A percentile compares a stretch with the other conserved stretches of the same genome.
Evolutionary conservation across 1,140 invertebrate genomes (phyloP).

Genomic region (Caenorhabditis brenneri): DNA sequence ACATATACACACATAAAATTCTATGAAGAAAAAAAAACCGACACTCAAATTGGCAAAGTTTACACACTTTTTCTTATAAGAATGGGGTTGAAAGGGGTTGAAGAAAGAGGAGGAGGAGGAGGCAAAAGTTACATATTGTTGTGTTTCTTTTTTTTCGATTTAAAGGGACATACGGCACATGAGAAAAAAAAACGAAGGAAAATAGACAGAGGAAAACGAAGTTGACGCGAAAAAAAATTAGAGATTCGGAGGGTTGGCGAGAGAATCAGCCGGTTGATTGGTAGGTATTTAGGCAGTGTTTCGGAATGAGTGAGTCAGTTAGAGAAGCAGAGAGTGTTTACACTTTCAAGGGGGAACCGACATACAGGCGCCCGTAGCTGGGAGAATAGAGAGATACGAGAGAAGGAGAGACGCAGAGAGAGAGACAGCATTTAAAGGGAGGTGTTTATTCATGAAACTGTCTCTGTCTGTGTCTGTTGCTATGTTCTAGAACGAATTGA

Average conservation of each 20-base stretch:
- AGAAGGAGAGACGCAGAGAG: background rate
- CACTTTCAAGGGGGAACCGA: background rate
- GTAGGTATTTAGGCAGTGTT: background rate
- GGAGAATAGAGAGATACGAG: background rate
- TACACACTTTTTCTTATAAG: conserved; percentile 17
- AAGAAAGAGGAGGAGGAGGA: background rate
- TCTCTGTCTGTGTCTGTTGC: too few species aligned
- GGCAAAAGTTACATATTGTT: background rate
- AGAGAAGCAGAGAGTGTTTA: conserved; percentile 33
- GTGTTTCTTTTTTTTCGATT: background rate
- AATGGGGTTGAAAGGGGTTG: background rate
- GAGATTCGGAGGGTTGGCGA: background rate
- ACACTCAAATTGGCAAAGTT: background rate
- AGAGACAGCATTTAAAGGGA: background rate
- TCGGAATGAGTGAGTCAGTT: background rate
- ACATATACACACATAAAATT: background rate
- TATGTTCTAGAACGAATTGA: too few species aligned
- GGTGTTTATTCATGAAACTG: background rate
- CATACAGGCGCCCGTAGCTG: background rate
- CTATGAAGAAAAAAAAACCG: background rate
- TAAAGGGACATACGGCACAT: background rate
- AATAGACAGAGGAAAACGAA: background rate
- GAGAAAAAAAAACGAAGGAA: too few species aligned
- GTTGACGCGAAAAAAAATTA: background rate
- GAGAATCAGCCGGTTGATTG: conserved; percentile 7